Base-by-base conservation (phyloP, 2,888 invertebrate species). In the Synanthedon vespiformis region DNA sequence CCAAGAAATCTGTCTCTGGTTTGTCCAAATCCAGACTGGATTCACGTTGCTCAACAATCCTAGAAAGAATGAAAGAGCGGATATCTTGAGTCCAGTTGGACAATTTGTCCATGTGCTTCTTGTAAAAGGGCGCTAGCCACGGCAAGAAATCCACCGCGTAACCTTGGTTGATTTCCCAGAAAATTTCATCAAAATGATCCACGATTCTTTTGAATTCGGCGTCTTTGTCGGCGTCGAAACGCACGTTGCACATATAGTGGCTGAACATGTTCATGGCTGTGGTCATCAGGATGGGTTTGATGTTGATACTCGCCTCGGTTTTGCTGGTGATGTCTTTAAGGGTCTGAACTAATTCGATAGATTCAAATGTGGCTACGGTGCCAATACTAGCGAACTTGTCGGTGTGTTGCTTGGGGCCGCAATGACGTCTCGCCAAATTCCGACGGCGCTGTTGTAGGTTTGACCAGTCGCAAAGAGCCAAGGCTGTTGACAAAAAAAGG, bases 111-210 rank as follows among this genome's bases (percentile, higher is more conserved):
- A 94, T 89, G 64, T 94, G 93, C 2, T 87, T 83, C 3, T 79
- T 79, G 72, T 94, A 95, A 55, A 94, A 90, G 0, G 94, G 94
- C 1, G 90, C 82, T 0, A 96, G 74, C 92, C 94, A 95, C 0
- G 96, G 96, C 18, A 96, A 68, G 65, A 96, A 96, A 65, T 96
- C 96, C 0, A 95, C 90, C 0, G 94, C 93, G 71, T 95, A 95
- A 0, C 95, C 95, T 64, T 95, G 94, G 73, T 96, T 96, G 58
- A 96, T 95, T 69, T 96, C 95, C 93, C 94, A 95, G 81, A 96
- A 96, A 51, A 96, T 95, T 62, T 94, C 92, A 64, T 96, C 96
- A 71, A 95, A 96, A 54, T 89, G 89, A 22, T 91, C 83, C 0
- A 94, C 93, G 5, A 93, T 88, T 54, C 88, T 85, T 50, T 88